These are phyloP conservation scores for Drosophila phalerata DNA, from an alignment of 2,888 invertebrate genomes.

Conservation along the genomic window DNA sequence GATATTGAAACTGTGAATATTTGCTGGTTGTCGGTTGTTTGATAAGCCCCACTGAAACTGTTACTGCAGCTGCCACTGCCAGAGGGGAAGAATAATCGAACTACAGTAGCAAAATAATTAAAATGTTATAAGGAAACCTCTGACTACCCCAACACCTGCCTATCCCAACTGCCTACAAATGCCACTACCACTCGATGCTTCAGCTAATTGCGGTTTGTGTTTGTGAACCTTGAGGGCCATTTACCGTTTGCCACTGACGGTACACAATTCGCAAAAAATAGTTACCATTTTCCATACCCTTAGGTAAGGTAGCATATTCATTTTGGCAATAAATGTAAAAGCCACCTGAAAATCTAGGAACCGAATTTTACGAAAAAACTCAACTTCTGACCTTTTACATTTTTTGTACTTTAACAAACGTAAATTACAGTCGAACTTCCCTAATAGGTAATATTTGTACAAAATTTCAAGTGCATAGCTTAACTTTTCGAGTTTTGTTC, in stretches of 20 bases:
- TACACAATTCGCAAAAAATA: conserved; percentile 24
- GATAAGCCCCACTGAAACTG: conserved; percentile 32
- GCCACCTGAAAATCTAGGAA: too few species aligned
- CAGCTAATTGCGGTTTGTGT: conserved; percentile 50
- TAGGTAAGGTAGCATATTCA: too few species aligned
- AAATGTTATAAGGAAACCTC: conserved; percentile 44
- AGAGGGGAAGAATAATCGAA: conserved; percentile 44
- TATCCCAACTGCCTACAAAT: background rate
- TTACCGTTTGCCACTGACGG: conserved; percentile 24
- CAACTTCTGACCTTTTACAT: too few species aligned
- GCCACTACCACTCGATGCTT: conserved; percentile 28
- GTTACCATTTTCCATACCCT: background rate
- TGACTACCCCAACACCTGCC: background rate
- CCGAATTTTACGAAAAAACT: too few species aligned
- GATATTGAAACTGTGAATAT: conserved; percentile 57
- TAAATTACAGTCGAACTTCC: too few species aligned
- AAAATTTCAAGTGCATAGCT: too few species aligned
- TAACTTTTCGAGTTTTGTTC: too few species aligned
- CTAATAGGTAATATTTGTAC: too few species aligned
- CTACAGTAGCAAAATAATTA: conserved; percentile 56
- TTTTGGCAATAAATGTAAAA: too few species aligned
- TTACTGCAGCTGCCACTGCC: conserved; percentile 6
- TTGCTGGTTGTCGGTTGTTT: conserved; percentile 59
- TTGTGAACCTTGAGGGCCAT: conserved; percentile 28
- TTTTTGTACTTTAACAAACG: too few species aligned